Percentiles rank a stretch among this genome's conserved stretches.
Evolutionary conservation across 2,888 invertebrate species (phyloP).

Genomic region (Rhodophaea formosa): DNA sequence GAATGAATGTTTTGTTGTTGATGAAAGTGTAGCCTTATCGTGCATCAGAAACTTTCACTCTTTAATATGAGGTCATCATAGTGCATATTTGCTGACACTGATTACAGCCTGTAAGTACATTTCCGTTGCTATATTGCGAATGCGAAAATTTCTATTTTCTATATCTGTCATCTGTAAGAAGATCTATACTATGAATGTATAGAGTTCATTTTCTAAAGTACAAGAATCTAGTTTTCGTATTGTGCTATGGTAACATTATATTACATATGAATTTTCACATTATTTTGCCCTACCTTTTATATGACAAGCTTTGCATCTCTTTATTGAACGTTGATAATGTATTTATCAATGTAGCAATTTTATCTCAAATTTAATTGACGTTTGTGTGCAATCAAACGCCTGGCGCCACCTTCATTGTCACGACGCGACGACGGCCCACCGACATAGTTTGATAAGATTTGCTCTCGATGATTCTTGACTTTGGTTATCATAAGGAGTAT

Average conservation of each 20-base stretch:
- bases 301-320: too few relatives aligned
- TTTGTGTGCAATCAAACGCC: too few relatives aligned
- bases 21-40: conserved; percentile 32
- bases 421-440: not conserved
- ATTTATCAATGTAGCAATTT: too few relatives aligned
- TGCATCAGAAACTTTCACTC: conserved; percentile 32
- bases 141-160: not conserved
- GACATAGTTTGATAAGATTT: conserved; percentile 11
- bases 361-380: too few relatives aligned
- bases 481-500: not conserved
- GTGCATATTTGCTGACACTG: not conserved
- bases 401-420: not conserved
- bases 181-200: not conserved
- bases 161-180: not conserved
- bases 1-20: conserved; percentile 31
- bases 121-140: not conserved
- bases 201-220: too few relatives aligned
- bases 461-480: not conserved
- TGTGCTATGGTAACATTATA: too few relatives aligned
- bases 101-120: not conserved
- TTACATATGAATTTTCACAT: too few relatives aligned
- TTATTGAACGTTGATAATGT: too few relatives aligned
- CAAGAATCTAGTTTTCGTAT: too few relatives aligned
- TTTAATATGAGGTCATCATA: conserved; percentile 9
- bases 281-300: too few relatives aligned